phyloP scores from a whole-genome alignment of 2,113 vertebrate genomes.

The Siniperca chuatsi region DNA sequence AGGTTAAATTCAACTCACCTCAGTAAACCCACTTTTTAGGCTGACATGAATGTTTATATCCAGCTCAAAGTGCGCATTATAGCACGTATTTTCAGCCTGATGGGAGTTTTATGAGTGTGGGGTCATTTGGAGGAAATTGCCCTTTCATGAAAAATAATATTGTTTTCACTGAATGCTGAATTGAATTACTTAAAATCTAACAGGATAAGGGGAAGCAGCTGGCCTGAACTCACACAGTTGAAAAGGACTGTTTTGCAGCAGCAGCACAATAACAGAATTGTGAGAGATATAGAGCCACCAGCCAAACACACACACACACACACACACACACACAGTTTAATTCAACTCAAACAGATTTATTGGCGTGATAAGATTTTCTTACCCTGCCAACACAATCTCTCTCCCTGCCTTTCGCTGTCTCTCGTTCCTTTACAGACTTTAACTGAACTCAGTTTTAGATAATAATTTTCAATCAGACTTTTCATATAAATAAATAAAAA shows the following conservation, averaged over 20 bases:
- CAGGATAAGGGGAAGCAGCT: slow-evolving; percentile 47
- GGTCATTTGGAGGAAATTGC: slow-evolving; percentile 8
- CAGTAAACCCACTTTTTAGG: neutral
- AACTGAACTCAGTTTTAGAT: slow-evolving; percentile 10
- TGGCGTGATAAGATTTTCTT: slow-evolving; percentile 31
- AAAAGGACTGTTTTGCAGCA: slow-evolving; percentile 16
- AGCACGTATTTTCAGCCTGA: neutral
- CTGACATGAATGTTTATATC: neutral
- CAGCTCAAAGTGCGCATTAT: neutral
- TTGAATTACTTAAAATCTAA: slow-evolving; percentile 15
- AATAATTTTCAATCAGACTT: neutral
- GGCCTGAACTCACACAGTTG: neutral
- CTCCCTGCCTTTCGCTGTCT: neutral
- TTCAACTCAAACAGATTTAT: slow-evolving; percentile 47
- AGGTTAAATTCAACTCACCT: neutral
- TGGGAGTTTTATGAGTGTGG: neutral
- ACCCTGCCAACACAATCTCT: slow-evolving; percentile 8
- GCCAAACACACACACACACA: slow-evolving; percentile 28
- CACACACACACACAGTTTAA: slow-evolving; percentile 23
- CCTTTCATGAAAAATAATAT: slow-evolving; percentile 9
- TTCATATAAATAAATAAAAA: neutral
- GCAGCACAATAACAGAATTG: slow-evolving; percentile 40
- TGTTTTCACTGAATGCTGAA: slow-evolving; percentile 18
- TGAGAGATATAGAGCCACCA: neutral
- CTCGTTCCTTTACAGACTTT: neutral